Percentiles rank a stretch among this genome's conserved stretches.
These are phyloP conservation scores for Taurulus bubalis DNA, from an alignment of 2,113 vertebrate species.

Conservation along the genomic window DNA sequence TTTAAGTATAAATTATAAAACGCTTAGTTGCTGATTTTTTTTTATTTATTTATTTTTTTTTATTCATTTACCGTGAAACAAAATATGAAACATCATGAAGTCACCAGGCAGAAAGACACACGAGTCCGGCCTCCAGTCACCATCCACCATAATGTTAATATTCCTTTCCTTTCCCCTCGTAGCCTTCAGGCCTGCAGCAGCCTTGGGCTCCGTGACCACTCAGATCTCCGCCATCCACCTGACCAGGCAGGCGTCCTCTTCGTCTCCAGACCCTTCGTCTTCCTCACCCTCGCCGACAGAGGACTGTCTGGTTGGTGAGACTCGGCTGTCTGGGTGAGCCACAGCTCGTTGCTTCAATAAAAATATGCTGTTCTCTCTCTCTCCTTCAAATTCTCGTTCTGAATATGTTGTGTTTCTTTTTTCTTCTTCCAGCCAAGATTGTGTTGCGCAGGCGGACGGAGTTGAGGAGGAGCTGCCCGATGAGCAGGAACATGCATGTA, in stretches of 20 bases:
- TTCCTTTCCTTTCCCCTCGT: too few relatives aligned
- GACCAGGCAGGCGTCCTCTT: conserved; percentile 56
- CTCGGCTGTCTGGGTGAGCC: conserved; percentile 70
- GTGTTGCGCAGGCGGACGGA: conserved; percentile 65
- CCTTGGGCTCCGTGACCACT: conserved; percentile 83
- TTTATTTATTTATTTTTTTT: too few relatives aligned
- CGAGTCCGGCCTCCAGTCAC: too few relatives aligned
- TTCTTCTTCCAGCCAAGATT: conserved; percentile 55
- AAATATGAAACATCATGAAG: too few relatives aligned
- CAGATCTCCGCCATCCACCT: conserved; percentile 88
- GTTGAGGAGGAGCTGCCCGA: conserved; percentile 88
- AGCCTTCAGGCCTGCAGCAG: conserved; percentile 30
- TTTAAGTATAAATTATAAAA: too few relatives aligned
- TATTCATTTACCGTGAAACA: too few relatives aligned
- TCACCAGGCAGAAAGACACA: too few relatives aligned
- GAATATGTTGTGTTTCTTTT: neutral
- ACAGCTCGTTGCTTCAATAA: neutral
- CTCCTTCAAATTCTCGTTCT: neutral
- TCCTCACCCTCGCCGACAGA: conserved; percentile 19
- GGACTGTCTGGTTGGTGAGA: conserved; percentile 33
- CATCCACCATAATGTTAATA: too few relatives aligned
- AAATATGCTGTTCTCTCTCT: neutral
- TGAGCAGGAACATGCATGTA: conserved; percentile 85
- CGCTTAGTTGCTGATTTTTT: too few relatives aligned
- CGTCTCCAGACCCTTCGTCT: neutral